A percentile compares a stretch with the other conserved stretches of the same genome.
phyloP scores from a whole-genome alignment of 2,797 vertebrate species.

The Monodelphis domestica region DNA sequence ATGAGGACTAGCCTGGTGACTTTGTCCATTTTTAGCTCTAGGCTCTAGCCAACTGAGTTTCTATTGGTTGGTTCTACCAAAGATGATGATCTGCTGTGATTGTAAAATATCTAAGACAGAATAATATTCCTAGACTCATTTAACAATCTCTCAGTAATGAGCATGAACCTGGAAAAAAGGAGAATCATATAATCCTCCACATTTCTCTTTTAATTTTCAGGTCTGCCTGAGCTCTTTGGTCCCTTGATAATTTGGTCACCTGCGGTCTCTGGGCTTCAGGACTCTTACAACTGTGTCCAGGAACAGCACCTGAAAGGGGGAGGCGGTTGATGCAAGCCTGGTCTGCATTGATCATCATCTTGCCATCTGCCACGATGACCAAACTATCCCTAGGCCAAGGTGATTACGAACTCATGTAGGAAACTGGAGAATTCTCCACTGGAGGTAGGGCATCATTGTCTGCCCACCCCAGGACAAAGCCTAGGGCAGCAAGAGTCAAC shows the following conservation, averaged over 20 bases:
- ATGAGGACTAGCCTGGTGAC: not conserved
- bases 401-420: not conserved
- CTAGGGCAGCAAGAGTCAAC: not conserved
- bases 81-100: not conserved
- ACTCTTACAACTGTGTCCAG: not conserved
- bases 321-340: slow-evolving; percentile 5
- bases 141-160: not conserved
- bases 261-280: not conserved
- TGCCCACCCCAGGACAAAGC: not conserved
- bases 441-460: not conserved
- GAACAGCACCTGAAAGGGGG: not conserved
- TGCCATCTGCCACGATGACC: not conserved
- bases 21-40: not conserved
- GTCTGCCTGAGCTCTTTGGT: not conserved
- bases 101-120: not conserved
- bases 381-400: slow-evolving; percentile 1
- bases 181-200: not conserved
- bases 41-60: not conserved
- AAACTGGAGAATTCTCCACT: not conserved
- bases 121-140: not conserved
- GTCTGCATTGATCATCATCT: not conserved
- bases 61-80: not conserved
- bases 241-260: slow-evolving; percentile 4
- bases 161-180: not conserved
- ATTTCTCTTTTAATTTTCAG: slow-evolving; percentile 2